phyloP scores from a whole-genome alignment of 2,888 invertebrate genomes.

The Drosophila fulvimacula region DNA sequence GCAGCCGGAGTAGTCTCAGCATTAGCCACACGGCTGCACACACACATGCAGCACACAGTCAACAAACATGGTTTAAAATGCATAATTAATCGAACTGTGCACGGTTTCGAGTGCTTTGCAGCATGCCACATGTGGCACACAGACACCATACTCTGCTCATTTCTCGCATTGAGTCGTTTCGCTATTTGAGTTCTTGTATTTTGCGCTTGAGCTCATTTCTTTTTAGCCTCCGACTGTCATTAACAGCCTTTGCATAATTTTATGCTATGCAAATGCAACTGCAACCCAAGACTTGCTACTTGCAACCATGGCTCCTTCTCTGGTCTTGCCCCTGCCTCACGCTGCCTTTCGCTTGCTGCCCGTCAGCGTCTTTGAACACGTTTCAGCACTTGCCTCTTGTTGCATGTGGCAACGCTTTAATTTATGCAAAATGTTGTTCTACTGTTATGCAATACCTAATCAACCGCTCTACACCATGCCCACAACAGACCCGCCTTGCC shows the following conservation, averaged over 20 bases:
- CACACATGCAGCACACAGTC: conserved; percentile 41
- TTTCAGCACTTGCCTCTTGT: conserved; percentile 72
- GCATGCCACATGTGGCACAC: conserved; percentile 66
- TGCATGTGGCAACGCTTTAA: conserved; percentile 69
- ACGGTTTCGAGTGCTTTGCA: conserved; percentile 31
- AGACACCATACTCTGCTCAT: conserved; percentile 27
- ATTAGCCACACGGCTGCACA: conserved; percentile 26
- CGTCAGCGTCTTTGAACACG: conserved; percentile 71
- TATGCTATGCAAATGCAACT: conserved; percentile 53
- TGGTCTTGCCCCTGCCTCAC: conserved; percentile 19
- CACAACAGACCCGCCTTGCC: background rate
- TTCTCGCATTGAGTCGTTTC: conserved; percentile 46
- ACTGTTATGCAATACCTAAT: conserved; percentile 57
- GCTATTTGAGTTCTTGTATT: conserved; percentile 35
- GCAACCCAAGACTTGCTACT: conserved; percentile 13
- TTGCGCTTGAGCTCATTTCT: conserved; percentile 35
- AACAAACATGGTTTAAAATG: conserved; percentile 69
- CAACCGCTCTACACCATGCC: background rate
- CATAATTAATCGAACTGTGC: conserved; percentile 73
- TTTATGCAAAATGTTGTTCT: conserved; percentile 78
- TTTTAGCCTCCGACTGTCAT: conserved; percentile 49
- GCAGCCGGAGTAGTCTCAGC: conserved; percentile 22
- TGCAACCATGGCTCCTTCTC: background rate
- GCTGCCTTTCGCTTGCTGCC: conserved; percentile 32
- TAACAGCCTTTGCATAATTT: conserved; percentile 77